Evolutionary conservation across 2,888 invertebrate species (phyloP).

Genomic region (Notocelia uddmanniana): DNA sequence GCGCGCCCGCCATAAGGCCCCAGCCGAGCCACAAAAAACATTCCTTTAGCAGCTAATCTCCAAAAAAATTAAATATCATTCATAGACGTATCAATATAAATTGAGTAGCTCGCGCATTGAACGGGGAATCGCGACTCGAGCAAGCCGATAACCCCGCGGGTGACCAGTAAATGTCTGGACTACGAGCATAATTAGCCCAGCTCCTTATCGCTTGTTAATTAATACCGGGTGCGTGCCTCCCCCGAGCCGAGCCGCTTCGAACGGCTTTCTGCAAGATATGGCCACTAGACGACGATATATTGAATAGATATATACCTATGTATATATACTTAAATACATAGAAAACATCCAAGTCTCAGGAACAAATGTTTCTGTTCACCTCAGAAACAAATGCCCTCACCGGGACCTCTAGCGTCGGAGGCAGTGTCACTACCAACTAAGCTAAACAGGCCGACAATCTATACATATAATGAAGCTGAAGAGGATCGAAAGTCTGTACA

Average conservation of each 20-base stretch:
- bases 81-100: background rate
- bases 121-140: slow-evolving; percentile 48
- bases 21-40: background rate
- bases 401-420: too few relatives aligned
- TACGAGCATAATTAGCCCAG: slow-evolving; percentile 71
- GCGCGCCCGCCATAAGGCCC: background rate
- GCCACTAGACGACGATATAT: too few relatives aligned
- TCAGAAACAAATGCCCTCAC: too few relatives aligned
- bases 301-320: too few relatives aligned
- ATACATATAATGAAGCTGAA: too few relatives aligned
- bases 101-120: slow-evolving; percentile 51
- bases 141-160: slow-evolving; percentile 50
- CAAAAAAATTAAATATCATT: background rate
- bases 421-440: too few relatives aligned
- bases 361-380: too few relatives aligned
- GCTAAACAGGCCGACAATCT: too few relatives aligned
- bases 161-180: slow-evolving; percentile 45
- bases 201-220: slow-evolving; percentile 73
- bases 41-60: background rate
- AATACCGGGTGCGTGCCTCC: slow-evolving; percentile 61
- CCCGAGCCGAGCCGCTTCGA: slow-evolving; percentile 32
- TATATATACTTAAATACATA: too few relatives aligned
- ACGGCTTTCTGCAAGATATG: background rate
- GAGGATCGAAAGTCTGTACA: too few relatives aligned
- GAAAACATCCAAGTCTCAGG: too few relatives aligned